Evolutionary conservation across 2,797 vertebrate genomes (phyloP), one percentile per base, ranked within the genome.

Genomic region (Dryobates pubescens): DNA sequence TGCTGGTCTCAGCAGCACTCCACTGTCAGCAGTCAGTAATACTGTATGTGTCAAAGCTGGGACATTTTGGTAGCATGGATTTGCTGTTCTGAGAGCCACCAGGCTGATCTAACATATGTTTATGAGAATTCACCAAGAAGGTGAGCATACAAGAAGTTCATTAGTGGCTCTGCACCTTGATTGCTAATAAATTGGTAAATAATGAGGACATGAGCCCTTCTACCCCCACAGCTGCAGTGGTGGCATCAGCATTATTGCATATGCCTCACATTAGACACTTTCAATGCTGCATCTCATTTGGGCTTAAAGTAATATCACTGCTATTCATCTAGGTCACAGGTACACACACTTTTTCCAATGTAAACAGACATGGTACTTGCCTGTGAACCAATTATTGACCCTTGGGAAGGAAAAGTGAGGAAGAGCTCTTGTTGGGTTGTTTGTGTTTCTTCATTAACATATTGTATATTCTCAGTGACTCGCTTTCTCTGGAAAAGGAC

Each of bases 321-420:
- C 47, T 79, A 61, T 93, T 63, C 54, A 76, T 72, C 71, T 70
- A n/a, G 26, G 62, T 90, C 59, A 82, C 53, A 80, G 65, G 41
- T 83, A 51, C 10, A 43, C 0, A 0, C 23, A 63, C 23, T 51
- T 92, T 82, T 92, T 72, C 26, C 69, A 88, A 72, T 30, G 86
- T 20, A 91, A 65, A 49, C 43, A 82, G 80, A 72, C 0, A 6
- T 14, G 82, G 77, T 92, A 90, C 77, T 68, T 45, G 22, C 43
- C 76, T 86, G 24, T 87, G 76, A 91, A 91, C 59, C 80, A 75
- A 89, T 90, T 95, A 86, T 17, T 93, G 88, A 92, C 82, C 64
- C 80, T 69, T 10, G 5, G 18, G 68, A 69, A 38, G 71, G 32
- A 61, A 65, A 54, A 77, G n/a, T 38, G 67, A 69, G 54, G 29